Base-by-base conservation (phyloP, 2,113 vertebrate genomes). In the Acanthisitta chloris region DNA sequence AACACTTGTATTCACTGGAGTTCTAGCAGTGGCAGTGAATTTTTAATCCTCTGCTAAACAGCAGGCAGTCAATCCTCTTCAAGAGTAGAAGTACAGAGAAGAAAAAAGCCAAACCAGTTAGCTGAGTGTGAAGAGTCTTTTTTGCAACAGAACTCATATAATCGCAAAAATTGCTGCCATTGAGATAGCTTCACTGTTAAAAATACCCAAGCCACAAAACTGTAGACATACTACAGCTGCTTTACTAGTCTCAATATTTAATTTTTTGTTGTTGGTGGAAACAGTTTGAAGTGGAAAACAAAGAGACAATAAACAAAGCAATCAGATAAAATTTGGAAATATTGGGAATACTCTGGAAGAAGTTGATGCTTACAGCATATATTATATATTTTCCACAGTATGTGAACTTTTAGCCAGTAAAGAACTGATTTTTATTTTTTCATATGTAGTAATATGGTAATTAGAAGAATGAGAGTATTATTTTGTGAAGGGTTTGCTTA, bases 31-130 rank as follows among this genome's bases (percentile, higher is more conserved):
- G 45, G 64, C 43, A 91, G 54, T 54, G 72, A 82, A 95, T 96
- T 95, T 97, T 97, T 90, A 94, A 95, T 91, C 24, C 40, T 58
- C 43, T 77, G 8, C 86, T 95, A 83, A 97, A 97, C 43, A 74
- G 43, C 48, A 91, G 57, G 49, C 9, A 81, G 36, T 71, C 57
- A 91, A 31, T 57, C 57, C 80, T 62, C 57, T 86, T 88, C 48
- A 78, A 51, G 51, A 88, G 62, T 3, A 71, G 54, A 84, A 14
- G 17, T 54, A 58, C 11, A 80, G 31, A 62, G 25, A 62, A 82
- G 36, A 52, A 92, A 79, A 72, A 43, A 11, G 0, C 3, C 34
- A 43, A 20, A 26, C 21, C 14, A 65, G 1, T 73, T 74, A 69
- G 49, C 57, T 25, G 59, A 76, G 28, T 45, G 17, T 65, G 65